Conservation (phyloP, 1,140 invertebrate species). For the Scylla paramamosain region DNA sequence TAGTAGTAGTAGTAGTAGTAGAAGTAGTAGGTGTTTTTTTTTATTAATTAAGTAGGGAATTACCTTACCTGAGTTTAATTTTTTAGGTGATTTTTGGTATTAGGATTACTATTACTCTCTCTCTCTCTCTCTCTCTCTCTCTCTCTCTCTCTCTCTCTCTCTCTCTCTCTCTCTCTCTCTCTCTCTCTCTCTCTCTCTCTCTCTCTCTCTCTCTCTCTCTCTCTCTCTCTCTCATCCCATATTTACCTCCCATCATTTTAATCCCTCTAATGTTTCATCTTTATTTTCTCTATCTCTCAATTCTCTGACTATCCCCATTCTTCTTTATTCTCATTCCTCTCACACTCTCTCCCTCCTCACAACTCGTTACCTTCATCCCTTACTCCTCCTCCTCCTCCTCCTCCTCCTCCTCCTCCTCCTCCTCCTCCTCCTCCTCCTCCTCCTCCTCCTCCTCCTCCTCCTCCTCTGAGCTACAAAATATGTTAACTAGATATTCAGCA, state of each 20-base stretch:
- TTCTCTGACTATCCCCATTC: background rate
- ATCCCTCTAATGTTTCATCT: too few species aligned
- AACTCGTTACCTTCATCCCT: background rate
- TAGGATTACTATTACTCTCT: background rate
- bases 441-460: background rate
- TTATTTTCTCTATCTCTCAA: too few species aligned
- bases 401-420: background rate
- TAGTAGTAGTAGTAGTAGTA: too few species aligned
- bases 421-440: background rate
- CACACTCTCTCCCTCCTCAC: background rate
- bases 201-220: constrained; percentile 2
- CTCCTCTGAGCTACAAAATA: background rate
- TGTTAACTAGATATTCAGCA: background rate
- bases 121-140: constrained; percentile 56
- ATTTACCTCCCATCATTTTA: too few species aligned
- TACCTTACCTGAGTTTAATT: too few species aligned
- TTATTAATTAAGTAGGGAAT: too few species aligned
- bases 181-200: background rate
- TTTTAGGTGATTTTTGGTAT: too few species aligned
- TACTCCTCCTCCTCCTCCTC: background rate
- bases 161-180: background rate
- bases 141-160: constrained; percentile 21
- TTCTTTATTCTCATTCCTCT: background rate
- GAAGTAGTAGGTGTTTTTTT: too few species aligned
- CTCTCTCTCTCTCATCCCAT: background rate